Evolutionary conservation across 2,888 invertebrate species (phyloP), one percentile per base, ranked within the genome.

Genomic region (Stomorhina lunata): DNA sequence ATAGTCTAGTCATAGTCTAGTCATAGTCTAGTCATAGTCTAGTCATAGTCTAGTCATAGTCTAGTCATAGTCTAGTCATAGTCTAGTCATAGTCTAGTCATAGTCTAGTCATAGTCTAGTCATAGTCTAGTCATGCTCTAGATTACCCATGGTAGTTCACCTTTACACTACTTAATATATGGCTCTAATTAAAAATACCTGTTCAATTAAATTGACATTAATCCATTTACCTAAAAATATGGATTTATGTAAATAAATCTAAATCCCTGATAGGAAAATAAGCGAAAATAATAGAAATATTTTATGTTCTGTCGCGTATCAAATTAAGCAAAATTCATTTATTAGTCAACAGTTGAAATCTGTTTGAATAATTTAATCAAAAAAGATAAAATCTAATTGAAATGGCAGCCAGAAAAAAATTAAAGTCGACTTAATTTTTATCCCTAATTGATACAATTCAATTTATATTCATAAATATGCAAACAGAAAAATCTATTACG

Each of bases 331-430:
- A n/a, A 50, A 68, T 59, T 50, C 20, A 68, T 76, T 76, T 59
- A 48, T 68, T 12, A 61, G 68, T 68, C 68, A 77, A 29, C 68
- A 59, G 43, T 77, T 50, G 50, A 50, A 59, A 61, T 50, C 32
- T 43, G 37, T 59, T 59, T 68, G 29, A 61, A 61, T 77, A 75
- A 77, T 77, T 77, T 50, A 22, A 77, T 77, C 37, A 68, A 68
- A 77, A 22, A 29, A 4, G 20, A 61, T 77, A 32, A n/a, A 50
- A 68, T 59, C 50, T 77, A 77, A 77, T 77, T 77, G 59, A 12
- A 43, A 50, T 9, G 29, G 32, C 45, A 22, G 20, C 10, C 43
- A 48, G 50, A 72, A 25, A 27, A 17, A 27, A 12, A 0, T 25
- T 29, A 9, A 27, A 22, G 15, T n/a, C n/a, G n/a, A n/a, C 32